Base-by-base conservation (phyloP, 2,113 vertebrate species). In the Dolichotis patagonum region DNA sequence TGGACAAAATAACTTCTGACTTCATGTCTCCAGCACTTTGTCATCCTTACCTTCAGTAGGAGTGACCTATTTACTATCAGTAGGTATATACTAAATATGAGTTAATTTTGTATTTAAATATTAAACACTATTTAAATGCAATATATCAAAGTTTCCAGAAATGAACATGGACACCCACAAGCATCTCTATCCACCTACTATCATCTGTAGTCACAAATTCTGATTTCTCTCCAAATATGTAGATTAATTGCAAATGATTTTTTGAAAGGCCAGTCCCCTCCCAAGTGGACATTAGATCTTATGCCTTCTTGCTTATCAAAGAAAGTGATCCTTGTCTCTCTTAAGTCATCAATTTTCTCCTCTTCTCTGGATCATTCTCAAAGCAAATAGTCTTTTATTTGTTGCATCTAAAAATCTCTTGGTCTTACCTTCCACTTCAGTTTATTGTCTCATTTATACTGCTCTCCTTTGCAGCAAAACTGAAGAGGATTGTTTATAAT, bases 341-440 rank as follows among this genome's bases (percentile, higher is more conserved):
- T 56, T 52, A 63, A 10, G 17, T 63, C 38, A 93, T 43, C 24
- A 56, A 9, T 80, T 85, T 56, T 77, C n/a, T 95, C 38, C 24
- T 93, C 63, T 77, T 22, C 13, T 28, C 5, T 83, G 2, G 38
- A 62, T 62, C 30, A 43, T 78, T 85, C 49, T 71, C 43, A 60
- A 46, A 83, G 24, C 28, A 93, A 85, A 83, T 67, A 90, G n/a
- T 26, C 32, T 56, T 4, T 60, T 84, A 65, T 93, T 91, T 96
- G 11, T 35, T 17, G 17, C 38, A 91, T 91, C 41, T 63, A 92
- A 93, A 97, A 95, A 94, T 95, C 11, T 86, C 41, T 87, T 81
- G 88, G 80, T 54, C 26, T 17, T 46, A 56, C 60, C 88, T 91
- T 26, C 35, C 28, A 46, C 22, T 65, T 16, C 30, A 91, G 52